Evolutionary conservation across 2,113 vertebrate genomes (phyloP), one percentile per base, ranked within the genome.

Genomic region (Hippocampus mohnikei): DNA sequence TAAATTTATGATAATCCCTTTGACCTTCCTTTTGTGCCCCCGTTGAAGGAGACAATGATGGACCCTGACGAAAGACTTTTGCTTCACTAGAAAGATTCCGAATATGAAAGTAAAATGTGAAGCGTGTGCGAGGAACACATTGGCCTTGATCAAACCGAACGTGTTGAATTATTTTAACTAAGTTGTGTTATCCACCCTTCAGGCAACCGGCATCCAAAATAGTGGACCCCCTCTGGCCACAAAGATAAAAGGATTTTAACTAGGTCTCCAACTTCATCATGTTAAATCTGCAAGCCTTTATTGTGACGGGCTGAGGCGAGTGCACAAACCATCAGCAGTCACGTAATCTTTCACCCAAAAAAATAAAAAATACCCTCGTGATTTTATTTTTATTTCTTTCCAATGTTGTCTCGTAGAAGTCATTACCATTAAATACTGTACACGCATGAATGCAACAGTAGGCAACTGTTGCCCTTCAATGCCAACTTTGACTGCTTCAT

Each of bases 1-100:
- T 81, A 88, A 88, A 91, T 91, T 79, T 90, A 91, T 90, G 87
- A 90, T 90, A 91, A 89, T 90, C 82, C 81, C 69, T 71, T 63
- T 53, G 75, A 81, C 76, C 78, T 67, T 62, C 64, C 83, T 50
- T 75, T 53, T 65, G 61, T 79, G 74, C 60, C 84, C 84, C 83
- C 7, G 61, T 81, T 86, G 83, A 69, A 77, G 81, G 56, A 52
- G 71, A 81, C 84, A 82, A 70, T 72, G 73, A 84, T 79, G 72
- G 81, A 83, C 74, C 81, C 65, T 0, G 62, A 78, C 79, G 77
- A 65, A 61, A 77, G 80, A 50, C 69, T 81, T 82, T 83, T 69
- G 25, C 76, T 52, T 33, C 42, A 27, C 27, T 69, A 41, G 78
- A 81, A 82, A 72, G 40, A 76, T 71, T 80, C 71, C 20, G 69